A percentile compares a stretch with the other conserved stretches of the same genome.
Conservation (phyloP, 2,797 vertebrate species). For the Balearica regulorum region DNA sequence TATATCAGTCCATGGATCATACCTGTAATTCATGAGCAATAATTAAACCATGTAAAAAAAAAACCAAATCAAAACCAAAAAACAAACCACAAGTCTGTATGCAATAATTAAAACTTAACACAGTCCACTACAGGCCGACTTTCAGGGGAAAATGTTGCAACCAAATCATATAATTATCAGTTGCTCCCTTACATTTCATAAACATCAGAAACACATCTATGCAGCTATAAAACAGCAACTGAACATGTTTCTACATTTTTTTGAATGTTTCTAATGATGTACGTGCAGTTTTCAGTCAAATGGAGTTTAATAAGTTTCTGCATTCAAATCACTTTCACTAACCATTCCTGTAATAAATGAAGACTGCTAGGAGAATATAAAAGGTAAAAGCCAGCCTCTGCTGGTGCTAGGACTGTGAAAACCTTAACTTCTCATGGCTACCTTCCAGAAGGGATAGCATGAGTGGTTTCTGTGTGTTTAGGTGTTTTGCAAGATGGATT, state of each 20-base stretch:
- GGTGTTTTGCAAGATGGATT: background rate
- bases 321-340: background rate
- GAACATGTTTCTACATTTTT: background rate
- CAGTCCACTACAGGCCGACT: background rate
- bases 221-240: background rate
- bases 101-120: background rate
- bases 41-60: background rate
- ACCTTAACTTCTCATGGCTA: rapidly evolving
- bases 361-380: background rate
- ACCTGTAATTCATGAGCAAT: background rate
- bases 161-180: background rate
- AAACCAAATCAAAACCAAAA: no score
- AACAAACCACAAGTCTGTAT: background rate
- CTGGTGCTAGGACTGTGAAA: background rate
- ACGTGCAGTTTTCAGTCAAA: background rate
- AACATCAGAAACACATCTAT: background rate
- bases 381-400: background rate
- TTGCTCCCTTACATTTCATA: background rate
- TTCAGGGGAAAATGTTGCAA: conserved; percentile 3
- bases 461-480: background rate
- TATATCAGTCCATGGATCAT: background rate
- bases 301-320: background rate
- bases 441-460: background rate
- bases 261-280: background rate
- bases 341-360: background rate